Evolutionary conservation across 2,113 vertebrate species (phyloP), one percentile per base, ranked within the genome.

Genomic region (Sprattus sprattus): DNA sequence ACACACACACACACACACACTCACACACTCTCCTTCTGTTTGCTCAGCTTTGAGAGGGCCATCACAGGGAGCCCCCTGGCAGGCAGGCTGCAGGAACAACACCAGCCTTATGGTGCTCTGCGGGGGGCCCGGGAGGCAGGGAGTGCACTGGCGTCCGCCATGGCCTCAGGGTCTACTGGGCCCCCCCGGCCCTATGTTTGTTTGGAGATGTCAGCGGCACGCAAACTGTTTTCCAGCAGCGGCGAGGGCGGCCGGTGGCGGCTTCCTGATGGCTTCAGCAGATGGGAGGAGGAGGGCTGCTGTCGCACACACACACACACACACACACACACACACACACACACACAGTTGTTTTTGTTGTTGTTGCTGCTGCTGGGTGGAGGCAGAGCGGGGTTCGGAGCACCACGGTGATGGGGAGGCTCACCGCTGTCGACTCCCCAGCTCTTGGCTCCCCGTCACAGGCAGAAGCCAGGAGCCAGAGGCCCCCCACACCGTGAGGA

Each of bases 71-170:
- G 89, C 57, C 57, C 57, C 20, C 6, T 7, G 0, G 92, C 89
- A 85, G 85, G 20, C 57, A 64, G 57, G 57, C 86, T 87, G 85
- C 85, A 93, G 88, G 92, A 54, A 93, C 92, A 95, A 94, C 93
- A 94, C 6, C 84, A 89, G 52, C 93, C 93, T 94, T 94, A 89
- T 95, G 94, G 91, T 91, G 90, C 90, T 85, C 92, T 85, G 92
- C 87, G 83, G 94, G 93, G 80, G 81, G 84, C 85, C 86, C 83
- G 57, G 81, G n/a, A 83, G 86, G 64, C 88, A 49, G 88, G 84
- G 18, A 57, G 18, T 4, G 52, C 52, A 57, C 52, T 4, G 50
- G 20, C 52, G 52, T 18, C 52, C 15, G 39, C 39, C 39, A 39
- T 15, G 22, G n/a, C 57, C 5, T 22, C 57, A 22, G 57, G 9